phyloP scores from a whole-genome alignment of 1,140 invertebrate genomes.

The Procambarus clarkii region DNA sequence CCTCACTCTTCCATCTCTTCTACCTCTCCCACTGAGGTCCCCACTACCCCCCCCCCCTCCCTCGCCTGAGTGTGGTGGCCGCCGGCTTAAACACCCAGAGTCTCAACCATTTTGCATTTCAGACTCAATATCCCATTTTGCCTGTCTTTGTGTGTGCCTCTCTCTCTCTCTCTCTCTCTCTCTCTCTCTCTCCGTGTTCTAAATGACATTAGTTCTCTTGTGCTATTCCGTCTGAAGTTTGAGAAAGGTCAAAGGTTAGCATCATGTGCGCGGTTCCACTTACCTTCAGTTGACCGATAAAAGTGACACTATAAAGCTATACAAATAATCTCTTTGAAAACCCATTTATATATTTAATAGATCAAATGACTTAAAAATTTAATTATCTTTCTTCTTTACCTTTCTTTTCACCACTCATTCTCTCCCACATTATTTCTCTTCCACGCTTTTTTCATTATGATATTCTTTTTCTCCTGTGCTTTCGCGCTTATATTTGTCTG shows the following conservation, averaged over 20 bases:
- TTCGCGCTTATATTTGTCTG: no score
- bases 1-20: no score
- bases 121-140: not conserved
- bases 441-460: not conserved
- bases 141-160: no score
- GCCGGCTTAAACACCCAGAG: not conserved
- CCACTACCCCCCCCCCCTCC: no score
- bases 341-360: conserved; percentile 10
- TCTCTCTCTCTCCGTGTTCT: no score
- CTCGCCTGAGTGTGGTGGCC: not conserved
- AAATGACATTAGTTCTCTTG: no score
- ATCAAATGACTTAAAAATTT: conserved; percentile 13
- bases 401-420: not conserved
- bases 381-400: not conserved
- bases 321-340: no score
- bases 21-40: no score
- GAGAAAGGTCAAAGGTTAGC: not conserved
- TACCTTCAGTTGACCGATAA: no score
- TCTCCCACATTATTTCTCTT: not conserved
- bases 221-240: no score
- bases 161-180: no score
- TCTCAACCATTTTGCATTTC: not conserved
- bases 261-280: not conserved
- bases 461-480: not conserved
- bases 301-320: no score